Percentiles rank a stretch among this genome's conserved stretches.
Conservation (phyloP, 2,888 invertebrate genomes). For the Metacarcinus magister region DNA sequence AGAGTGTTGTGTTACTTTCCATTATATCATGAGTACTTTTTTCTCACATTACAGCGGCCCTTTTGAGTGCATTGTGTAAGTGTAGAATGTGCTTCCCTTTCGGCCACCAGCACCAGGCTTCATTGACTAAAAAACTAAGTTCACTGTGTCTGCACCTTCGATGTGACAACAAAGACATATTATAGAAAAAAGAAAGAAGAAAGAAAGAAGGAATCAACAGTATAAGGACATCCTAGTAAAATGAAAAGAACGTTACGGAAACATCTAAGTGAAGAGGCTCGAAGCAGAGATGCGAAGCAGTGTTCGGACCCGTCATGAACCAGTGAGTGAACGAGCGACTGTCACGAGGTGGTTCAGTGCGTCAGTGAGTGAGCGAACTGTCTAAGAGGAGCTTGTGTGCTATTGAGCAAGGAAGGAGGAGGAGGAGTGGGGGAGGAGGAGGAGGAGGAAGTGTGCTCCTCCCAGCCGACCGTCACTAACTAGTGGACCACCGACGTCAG, state of each 20-base stretch:
- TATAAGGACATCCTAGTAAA: neutral
- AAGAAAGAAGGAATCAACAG: neutral
- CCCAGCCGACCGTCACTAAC: neutral
- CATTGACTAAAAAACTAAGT: no score
- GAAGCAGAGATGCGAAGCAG: neutral
- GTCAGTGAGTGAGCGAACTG: neutral
- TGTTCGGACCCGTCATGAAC: conserved; percentile 9
- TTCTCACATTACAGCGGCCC: no score
- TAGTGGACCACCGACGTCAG: neutral
- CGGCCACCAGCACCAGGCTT: no score
- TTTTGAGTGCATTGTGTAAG: no score
- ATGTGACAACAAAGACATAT: neutral
- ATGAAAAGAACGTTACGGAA: conserved; percentile 4
- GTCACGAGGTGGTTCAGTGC: neutral
- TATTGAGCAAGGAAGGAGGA: neutral
- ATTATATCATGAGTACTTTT: no score
- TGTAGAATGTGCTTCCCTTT: no score
- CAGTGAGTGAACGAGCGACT: neutral
- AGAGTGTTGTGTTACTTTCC: neutral
- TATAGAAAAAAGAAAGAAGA: neutral
- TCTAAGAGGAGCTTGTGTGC: neutral
- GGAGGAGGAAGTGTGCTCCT: neutral
- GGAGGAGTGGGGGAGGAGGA: conserved; percentile 1
- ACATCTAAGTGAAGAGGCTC: neutral
- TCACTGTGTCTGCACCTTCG: neutral